These are phyloP conservation scores for Pagrus major DNA, from an alignment of 2,113 vertebrate species.

Conservation along the genomic window DNA sequence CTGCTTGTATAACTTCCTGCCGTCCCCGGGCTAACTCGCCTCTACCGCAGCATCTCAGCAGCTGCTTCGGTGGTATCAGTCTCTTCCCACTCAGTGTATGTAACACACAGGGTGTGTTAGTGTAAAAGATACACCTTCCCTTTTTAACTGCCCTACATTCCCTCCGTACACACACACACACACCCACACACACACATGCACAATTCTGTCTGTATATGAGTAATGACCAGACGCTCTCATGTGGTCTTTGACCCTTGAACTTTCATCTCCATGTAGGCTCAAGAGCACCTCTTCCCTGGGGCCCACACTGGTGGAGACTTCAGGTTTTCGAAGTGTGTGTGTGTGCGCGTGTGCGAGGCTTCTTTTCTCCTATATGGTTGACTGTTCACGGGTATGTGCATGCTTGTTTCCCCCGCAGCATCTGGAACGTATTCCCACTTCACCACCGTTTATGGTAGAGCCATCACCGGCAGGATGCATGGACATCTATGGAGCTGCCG, in stretches of 20 bases:
- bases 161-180: slow-evolving; percentile 32
- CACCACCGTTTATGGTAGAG: slow-evolving; percentile 77
- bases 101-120: slow-evolving; percentile 49
- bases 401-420: slow-evolving; percentile 64
- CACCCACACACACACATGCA: slow-evolving; percentile 30
- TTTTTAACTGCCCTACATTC: slow-evolving; percentile 80
- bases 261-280: slow-evolving; percentile 42
- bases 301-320: slow-evolving; percentile 46
- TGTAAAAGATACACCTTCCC: slow-evolving; percentile 77
- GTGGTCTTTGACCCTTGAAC: slow-evolving; percentile 74
- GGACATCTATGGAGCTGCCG: slow-evolving; percentile 72
- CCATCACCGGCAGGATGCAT: slow-evolving; percentile 72
- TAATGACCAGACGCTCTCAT: slow-evolving; percentile 64
- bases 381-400: slow-evolving; percentile 18
- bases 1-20: slow-evolving; percentile 19
- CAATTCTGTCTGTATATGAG: slow-evolving; percentile 59
- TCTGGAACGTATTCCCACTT: slow-evolving; percentile 81
- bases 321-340: not conserved
- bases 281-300: slow-evolving; percentile 41
- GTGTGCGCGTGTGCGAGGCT: slow-evolving; percentile 4
- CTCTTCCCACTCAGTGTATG: slow-evolving; percentile 34
- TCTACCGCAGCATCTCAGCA: slow-evolving; percentile 46
- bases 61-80: slow-evolving; percentile 57
- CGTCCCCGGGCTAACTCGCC: slow-evolving; percentile 1
- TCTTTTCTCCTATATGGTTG: slow-evolving; percentile 6